phyloP scores from a whole-genome alignment of 2,888 invertebrate species.

The Caenorhabditis zanzibari region DNA sequence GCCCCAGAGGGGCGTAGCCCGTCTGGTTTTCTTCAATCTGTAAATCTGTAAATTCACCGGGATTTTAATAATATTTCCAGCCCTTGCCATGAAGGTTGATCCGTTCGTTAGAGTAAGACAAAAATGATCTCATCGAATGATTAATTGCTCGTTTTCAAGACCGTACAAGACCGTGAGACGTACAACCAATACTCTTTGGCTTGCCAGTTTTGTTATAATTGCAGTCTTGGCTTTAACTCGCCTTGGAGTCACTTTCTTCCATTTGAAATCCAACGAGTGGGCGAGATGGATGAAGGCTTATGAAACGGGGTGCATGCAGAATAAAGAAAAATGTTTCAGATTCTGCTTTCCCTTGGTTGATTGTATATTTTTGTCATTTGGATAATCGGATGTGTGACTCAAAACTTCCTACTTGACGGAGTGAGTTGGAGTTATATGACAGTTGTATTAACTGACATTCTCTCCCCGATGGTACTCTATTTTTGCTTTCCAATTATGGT shows the following conservation, averaged over 20 bases:
- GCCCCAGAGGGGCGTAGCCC: too few species aligned
- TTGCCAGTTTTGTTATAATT: constrained; percentile 5
- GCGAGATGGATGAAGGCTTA: not conserved
- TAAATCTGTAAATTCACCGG: not conserved
- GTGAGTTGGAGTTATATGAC: constrained; percentile 20
- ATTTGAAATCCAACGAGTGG: not conserved
- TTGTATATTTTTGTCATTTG: constrained; percentile 3
- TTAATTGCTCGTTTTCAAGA: too few species aligned
- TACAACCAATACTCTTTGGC: constrained; percentile 2
- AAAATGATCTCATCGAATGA: not conserved
- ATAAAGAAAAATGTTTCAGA: too few species aligned
- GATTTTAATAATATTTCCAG: constrained; percentile 9
- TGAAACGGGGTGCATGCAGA: too few species aligned
- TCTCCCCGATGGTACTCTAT: constrained; percentile 11
- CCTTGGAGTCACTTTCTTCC: constrained; percentile 9
- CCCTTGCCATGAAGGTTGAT: not conserved
- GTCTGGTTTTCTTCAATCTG: constrained; percentile 6
- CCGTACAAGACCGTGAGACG: constrained; percentile 8
- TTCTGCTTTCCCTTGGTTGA: constrained; percentile 1
- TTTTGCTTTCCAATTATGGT: constrained; percentile 31
- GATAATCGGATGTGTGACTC: constrained; percentile 18
- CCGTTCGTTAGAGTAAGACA: not conserved
- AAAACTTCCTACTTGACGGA: not conserved
- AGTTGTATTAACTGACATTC: not conserved
- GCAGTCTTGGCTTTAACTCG: constrained; percentile 6